Percentiles rank a stretch among this genome's conserved stretches.
Conservation (phyloP, 2,797 vertebrate species). For the Balearica regulorum region DNA sequence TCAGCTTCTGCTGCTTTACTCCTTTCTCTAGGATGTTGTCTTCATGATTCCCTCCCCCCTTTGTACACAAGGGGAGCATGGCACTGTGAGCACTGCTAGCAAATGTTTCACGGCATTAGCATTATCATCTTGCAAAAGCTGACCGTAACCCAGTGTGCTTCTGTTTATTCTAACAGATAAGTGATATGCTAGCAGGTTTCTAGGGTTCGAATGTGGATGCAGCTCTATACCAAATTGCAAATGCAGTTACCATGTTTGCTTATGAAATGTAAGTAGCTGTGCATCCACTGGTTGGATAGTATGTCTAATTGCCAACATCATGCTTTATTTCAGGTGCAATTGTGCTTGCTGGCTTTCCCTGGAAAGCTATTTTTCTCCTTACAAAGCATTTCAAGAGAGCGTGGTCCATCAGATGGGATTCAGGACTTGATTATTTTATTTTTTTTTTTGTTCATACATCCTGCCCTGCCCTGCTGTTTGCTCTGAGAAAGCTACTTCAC, state of each 20-base stretch:
- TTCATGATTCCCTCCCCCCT: accelerated
- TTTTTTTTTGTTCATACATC: background rate
- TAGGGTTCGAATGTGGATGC: background rate
- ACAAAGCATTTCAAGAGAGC: background rate
- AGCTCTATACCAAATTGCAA: background rate
- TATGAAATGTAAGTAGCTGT: background rate
- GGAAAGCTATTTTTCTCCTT: background rate
- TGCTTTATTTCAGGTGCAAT: background rate
- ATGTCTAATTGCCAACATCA: background rate
- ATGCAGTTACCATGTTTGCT: background rate
- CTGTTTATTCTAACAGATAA: background rate
- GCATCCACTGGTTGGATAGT: background rate
- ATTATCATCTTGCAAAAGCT: background rate
- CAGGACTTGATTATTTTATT: background rate
- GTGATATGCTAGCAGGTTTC: background rate
- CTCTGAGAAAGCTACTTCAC: background rate
- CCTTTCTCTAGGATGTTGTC: background rate
- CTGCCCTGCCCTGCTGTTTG: background rate
- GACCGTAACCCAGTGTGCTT: background rate
- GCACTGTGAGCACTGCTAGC: background rate
- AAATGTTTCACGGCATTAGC: background rate
- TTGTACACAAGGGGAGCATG: background rate
- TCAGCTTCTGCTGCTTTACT: background rate
- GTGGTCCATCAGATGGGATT: background rate
- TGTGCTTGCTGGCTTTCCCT: background rate